A percentile compares a stretch with the other conserved stretches of the same genome.
These are phyloP conservation scores for Chelmon rostratus DNA, from an alignment of 2,797 vertebrate species.

Conservation along the genomic window DNA sequence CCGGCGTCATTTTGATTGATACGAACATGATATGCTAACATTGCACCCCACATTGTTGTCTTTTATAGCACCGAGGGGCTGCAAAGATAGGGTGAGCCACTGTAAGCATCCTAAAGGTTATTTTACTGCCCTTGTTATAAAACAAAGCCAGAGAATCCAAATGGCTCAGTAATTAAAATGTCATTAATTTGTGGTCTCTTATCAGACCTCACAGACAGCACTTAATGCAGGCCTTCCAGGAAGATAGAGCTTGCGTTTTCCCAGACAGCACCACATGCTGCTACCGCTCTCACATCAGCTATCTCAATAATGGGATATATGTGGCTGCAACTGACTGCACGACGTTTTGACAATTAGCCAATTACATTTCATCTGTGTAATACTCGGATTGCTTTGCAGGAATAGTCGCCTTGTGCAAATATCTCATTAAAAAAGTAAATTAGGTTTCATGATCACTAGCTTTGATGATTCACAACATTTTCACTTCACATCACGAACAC, in stretches of 20 bases:
- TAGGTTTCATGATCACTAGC: conserved; percentile 70
- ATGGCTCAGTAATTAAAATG: conserved; percentile 83
- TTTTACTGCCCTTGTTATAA: conserved; percentile 68
- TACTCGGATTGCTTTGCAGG: conserved; percentile 60
- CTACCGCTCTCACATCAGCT: conserved; percentile 64
- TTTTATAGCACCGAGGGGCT: conserved; percentile 54
- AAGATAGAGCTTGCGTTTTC: conserved; percentile 64
- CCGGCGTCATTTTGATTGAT: conserved; percentile 40
- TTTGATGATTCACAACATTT: conserved; percentile 62
- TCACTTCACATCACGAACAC: conserved; percentile 31
- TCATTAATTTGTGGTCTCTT: conserved; percentile 80
- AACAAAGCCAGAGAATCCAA: conserved; percentile 74
- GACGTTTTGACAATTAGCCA: conserved; percentile 77
- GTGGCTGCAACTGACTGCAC: conserved; percentile 52
- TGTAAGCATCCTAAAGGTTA: conserved; percentile 57
- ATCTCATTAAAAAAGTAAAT: conserved; percentile 82
- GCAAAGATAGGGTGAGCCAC: conserved; percentile 51
- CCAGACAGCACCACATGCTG: conserved; percentile 55
- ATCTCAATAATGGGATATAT: conserved; percentile 73
- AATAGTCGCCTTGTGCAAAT: conserved; percentile 64
- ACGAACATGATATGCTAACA: conserved; percentile 49
- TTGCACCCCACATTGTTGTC: conserved; percentile 43
- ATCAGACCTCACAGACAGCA: conserved; percentile 80
- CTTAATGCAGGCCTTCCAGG: conserved; percentile 73
- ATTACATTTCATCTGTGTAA: conserved; percentile 73